A percentile compares a stretch with the other conserved stretches of the same genome.
These are phyloP conservation scores for Holothuria scabra DNA, from an alignment of 53 echinoderm and acorn worm species.

Conservation along the genomic window DNA sequence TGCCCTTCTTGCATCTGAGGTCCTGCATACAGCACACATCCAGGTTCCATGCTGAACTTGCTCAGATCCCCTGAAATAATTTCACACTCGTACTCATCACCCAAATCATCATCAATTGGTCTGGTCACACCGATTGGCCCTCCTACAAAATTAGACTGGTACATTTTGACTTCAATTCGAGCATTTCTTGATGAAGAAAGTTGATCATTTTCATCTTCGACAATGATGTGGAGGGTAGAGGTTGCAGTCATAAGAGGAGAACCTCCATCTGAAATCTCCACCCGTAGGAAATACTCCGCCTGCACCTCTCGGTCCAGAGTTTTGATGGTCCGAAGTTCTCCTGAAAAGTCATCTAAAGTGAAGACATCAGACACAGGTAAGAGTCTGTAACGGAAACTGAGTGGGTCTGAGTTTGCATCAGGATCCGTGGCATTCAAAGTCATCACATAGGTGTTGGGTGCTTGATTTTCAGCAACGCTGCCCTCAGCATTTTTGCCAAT, in stretches of 20 bases:
- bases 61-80: slow-evolving; percentile 71
- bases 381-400: slow-evolving; percentile 69
- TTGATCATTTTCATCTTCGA: slow-evolving; percentile 86
- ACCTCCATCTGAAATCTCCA: slow-evolving; percentile 83
- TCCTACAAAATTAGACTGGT: slow-evolving; percentile 80
- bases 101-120: slow-evolving; percentile 82
- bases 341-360: slow-evolving; percentile 53
- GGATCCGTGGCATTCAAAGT: slow-evolving; percentile 88
- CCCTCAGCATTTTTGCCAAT: slow-evolving; percentile 69
- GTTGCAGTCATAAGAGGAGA: slow-evolving; percentile 74
- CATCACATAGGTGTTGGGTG: slow-evolving; percentile 73
- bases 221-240: slow-evolving; percentile 78
- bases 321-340: slow-evolving; percentile 68
- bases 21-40: slow-evolving; percentile 71
- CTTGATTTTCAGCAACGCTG: slow-evolving; percentile 70
- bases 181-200: slow-evolving; percentile 81
- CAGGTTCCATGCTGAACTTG: slow-evolving; percentile 75
- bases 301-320: slow-evolving; percentile 77
- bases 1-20: slow-evolving; percentile 65
- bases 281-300: slow-evolving; percentile 75
- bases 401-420: slow-evolving; percentile 72
- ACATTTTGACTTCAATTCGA: slow-evolving; percentile 89
- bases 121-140: slow-evolving; percentile 78
- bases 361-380: slow-evolving; percentile 67
- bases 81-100: slow-evolving; percentile 76